Evolutionary conservation across 2,113 vertebrate species (phyloP).

Genomic region (Pipra filicauda): DNA sequence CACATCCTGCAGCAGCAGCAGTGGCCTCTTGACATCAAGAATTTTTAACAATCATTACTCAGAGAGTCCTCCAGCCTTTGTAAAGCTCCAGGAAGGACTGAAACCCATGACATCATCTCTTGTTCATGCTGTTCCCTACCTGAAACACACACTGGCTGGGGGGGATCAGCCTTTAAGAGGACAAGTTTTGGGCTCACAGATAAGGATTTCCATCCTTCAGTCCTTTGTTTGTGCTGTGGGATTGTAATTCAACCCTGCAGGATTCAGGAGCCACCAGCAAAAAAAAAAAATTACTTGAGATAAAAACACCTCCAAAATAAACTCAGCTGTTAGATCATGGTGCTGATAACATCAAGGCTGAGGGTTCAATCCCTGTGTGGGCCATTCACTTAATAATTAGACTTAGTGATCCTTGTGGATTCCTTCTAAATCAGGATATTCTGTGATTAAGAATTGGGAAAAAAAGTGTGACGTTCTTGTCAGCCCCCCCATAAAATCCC

Average conservation of each 20-base stretch:
- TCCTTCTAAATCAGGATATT: background rate
- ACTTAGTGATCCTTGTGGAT: background rate
- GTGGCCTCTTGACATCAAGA: background rate
- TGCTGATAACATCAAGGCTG: background rate
- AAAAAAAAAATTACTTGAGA: background rate
- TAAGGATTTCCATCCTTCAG: background rate
- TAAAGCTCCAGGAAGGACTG: background rate
- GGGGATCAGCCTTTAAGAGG: background rate
- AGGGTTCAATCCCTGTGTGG: background rate
- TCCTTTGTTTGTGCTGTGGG: background rate
- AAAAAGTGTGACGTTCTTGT: background rate
- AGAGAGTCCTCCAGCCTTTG: background rate
- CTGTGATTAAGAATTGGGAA: background rate
- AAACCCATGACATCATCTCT: constrained; percentile 37
- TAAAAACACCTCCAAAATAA: background rate
- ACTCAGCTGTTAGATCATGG: background rate
- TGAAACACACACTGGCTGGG: background rate
- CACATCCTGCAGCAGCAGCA: constrained; percentile 23
- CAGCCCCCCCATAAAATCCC: background rate
- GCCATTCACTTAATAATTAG: background rate
- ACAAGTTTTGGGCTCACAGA: background rate
- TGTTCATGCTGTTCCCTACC: background rate
- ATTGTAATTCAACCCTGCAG: background rate
- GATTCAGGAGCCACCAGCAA: background rate
- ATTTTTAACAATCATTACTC: constrained; percentile 43